Evolutionary conservation across 2,888 invertebrate genomes (phyloP), one percentile per base, ranked within the genome.

Genomic region (Tuta absoluta): DNA sequence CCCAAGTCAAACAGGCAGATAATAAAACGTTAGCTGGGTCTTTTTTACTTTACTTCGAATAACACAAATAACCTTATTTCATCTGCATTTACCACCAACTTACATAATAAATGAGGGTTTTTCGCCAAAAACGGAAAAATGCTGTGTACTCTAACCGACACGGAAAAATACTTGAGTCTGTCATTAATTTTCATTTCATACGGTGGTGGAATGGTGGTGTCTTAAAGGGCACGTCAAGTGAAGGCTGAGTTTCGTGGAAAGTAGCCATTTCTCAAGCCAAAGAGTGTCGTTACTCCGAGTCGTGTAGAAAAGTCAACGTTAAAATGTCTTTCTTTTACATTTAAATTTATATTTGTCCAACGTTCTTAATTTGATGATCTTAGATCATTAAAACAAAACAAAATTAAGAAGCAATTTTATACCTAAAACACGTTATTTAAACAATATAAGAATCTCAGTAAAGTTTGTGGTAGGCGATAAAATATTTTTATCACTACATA

Each of bases 131-230:
- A 80, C 84, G 83, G 84, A 87, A 90, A 84, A 91, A 91, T 90
- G 87, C 88, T 87, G 84, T 88, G 82, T 89, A 88, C 91, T 91
- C 87, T 85, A 86, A 89, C 85, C 87, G 78, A 91, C 91, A 91
- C 85, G 91, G 89, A 91, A 91, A 91, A 89, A 91, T 91, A 91
- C 91, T 91, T 83, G 77, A 80, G 80, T 73, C 83, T 71, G 80
- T 81, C 89, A 91, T 91, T 91, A 89, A 91, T 91, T 90, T 89
- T 91, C 90, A 91, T 91, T 91, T 87, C 82, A 76, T 77, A 81
- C 78, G 84, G 86, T 86, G 87, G 81, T 84, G 82, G 78, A 75
- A 81, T 85, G 87, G 84, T 84, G 87, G 81, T 84, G 86, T 85
- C 88, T 87, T 53, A 23, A n/a, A 53, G 51, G 5, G 49, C 11